phyloP scores from a whole-genome alignment of 2,113 vertebrate species.

The Strigops habroptila region DNA sequence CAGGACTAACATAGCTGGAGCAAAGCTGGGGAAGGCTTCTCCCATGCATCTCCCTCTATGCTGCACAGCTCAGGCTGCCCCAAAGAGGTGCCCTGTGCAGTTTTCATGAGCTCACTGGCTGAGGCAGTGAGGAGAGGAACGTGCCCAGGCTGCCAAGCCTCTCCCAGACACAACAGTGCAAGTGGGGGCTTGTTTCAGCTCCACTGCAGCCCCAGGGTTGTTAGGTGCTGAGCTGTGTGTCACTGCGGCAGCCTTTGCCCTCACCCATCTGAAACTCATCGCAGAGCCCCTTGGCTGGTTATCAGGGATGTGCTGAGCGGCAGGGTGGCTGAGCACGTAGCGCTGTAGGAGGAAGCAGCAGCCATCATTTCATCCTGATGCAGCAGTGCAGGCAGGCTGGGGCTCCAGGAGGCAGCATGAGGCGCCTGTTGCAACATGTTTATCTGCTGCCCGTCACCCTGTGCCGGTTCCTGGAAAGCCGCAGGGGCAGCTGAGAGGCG shows the following conservation, averaged over 20 bases:
- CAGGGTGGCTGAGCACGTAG: background rate
- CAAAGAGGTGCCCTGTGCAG: fast-evolving
- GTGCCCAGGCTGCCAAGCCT: too few relatives aligned
- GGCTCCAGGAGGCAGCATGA: background rate
- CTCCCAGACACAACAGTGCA: background rate
- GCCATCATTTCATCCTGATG: background rate
- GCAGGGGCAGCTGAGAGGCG: background rate
- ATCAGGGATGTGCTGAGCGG: background rate
- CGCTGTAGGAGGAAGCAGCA: background rate
- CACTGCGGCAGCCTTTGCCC: background rate
- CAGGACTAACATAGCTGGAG: background rate
- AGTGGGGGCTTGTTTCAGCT: background rate
- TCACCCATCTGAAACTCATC: background rate
- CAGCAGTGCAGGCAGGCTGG: background rate
- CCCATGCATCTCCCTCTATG: background rate
- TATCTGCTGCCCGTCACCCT: background rate
- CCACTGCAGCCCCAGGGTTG: background rate
- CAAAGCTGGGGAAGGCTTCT: background rate
- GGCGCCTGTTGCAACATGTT: background rate
- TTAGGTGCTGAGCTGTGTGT: fast-evolving
- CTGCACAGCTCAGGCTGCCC: background rate
- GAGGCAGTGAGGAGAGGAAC: background rate
- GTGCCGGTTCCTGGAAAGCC: background rate
- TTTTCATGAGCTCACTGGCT: background rate
- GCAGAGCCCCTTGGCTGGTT: background rate